phyloP scores from a whole-genome alignment of 92 coral and sea anemone genomes.

The Blastomussa wellsi region DNA sequence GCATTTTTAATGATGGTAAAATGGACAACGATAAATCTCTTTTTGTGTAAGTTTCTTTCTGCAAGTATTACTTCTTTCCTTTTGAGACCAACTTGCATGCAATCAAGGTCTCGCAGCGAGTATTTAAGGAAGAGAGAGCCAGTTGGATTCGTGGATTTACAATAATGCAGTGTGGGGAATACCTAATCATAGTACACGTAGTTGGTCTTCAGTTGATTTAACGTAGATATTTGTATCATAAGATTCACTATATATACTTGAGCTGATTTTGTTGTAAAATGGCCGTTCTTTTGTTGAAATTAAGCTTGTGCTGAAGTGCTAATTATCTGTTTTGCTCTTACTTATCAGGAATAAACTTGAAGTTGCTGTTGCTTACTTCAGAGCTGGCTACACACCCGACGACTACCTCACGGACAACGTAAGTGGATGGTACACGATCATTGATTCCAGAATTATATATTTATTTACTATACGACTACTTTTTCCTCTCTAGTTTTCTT shows the following conservation, averaged over 20 bases:
- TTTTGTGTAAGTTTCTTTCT: conserved; percentile 53
- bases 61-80: too few relatives aligned
- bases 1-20: conserved; percentile 47
- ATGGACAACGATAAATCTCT: conserved; percentile 51
- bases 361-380: conserved; percentile 82
- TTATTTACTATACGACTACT: too few relatives aligned
- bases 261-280: too few relatives aligned
- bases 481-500: too few relatives aligned
- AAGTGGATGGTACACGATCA: too few relatives aligned
- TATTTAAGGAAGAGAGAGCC: background rate
- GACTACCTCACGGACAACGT: conserved; percentile 82
- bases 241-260: too few relatives aligned
- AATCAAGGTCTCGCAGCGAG: background rate
- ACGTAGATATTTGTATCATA: too few relatives aligned
- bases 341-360: conserved; percentile 63
- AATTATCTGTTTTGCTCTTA: background rate
- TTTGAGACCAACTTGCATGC: background rate
- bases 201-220: too few relatives aligned
- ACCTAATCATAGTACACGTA: too few relatives aligned
- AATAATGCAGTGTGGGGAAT: background rate
- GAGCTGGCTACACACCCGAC: conserved; percentile 77
- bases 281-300: too few relatives aligned
- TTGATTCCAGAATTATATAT: too few relatives aligned
- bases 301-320: background rate
- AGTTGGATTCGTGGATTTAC: background rate